A percentile compares a stretch with the other conserved stretches of the same genome.
These are phyloP conservation scores for Eulemur macaco DNA, from an alignment of 2,113 vertebrate species.

Conservation along the genomic window DNA sequence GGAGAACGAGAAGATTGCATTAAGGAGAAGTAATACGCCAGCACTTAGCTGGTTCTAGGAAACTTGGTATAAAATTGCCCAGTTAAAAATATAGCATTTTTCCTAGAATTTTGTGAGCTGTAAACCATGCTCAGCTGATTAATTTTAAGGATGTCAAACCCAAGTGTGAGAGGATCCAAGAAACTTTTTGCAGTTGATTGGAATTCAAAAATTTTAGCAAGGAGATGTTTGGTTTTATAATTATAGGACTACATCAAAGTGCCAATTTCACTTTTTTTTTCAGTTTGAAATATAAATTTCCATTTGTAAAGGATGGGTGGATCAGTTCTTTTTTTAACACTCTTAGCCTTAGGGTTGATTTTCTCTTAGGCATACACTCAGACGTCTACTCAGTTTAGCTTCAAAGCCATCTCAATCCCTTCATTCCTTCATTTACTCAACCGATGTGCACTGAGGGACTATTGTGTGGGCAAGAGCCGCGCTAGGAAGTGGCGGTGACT, in stretches of 20 bases:
- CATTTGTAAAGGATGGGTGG: not conserved
- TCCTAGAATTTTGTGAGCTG: constrained; percentile 54
- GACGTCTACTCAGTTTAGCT: accelerated
- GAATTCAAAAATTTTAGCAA: constrained; percentile 4
- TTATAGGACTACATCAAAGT: not conserved
- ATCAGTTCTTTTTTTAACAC: not conserved
- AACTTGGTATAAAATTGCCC: constrained; percentile 12
- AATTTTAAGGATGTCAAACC: constrained; percentile 57
- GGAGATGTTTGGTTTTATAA: constrained; percentile 46
- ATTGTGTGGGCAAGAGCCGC: not conserved
- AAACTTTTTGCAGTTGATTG: not conserved
- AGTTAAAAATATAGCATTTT: constrained; percentile 45
- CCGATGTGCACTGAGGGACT: not conserved
- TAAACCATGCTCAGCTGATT: not conserved
- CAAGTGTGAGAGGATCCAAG: constrained; percentile 2
- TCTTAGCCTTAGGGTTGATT: not conserved
- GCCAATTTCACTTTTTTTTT: not conserved
- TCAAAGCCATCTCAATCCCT: accelerated
- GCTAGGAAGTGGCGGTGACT: not conserved
- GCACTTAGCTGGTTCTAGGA: not conserved
- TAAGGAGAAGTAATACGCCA: not conserved
- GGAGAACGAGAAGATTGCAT: not conserved
- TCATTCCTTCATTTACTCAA: not conserved
- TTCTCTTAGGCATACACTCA: not conserved
- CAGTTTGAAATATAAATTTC: constrained; percentile 38